Base-by-base conservation (phyloP, 2,888 invertebrate genomes). In the Selenia dentaria region DNA sequence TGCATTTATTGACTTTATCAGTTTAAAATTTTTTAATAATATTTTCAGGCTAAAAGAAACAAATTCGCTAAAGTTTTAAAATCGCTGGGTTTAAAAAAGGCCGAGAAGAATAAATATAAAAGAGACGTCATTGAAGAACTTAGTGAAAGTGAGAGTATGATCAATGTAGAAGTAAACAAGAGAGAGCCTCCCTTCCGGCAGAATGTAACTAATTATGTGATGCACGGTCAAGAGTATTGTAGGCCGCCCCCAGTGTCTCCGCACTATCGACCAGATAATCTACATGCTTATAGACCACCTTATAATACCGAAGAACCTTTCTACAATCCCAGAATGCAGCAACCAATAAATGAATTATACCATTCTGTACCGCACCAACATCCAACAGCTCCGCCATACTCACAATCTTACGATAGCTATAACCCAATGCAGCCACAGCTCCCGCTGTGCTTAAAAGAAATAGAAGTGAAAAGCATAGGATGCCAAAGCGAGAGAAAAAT, bases 391-490 rank as follows among this genome's bases (percentile, higher is more conserved):
- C 56, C 65, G 35, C 59, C 70, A 28, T 48, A 55, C n/a, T 59
- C 65, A 18, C 62, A 62, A 13, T 25, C 65, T 6, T 70, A 65
- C 48, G 66, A 68, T 11, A 59, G 51, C 11, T 73, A 63, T 48
- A 57, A 57, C 9, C 67, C 62, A 24, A 50, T 60, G 22, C 74
- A 64, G 6, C 65, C 73, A 11, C 83, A 79, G 59, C 70, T 77
- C 6, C 86, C 86, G 1, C 53, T 88, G 0, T 87, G 87, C 47
- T 58, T 89, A 1, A 86, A 83, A 55, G 87, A 89, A 60, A 74
- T 89, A 32, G 89, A 89, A 74, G 85, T 89, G 0, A 87, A 83
- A 58, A 89, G 82, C 52, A 80, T 72, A 25, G 84, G 74, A 2
- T 86, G 83, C 1, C 89, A 90, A 49, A 88, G 87, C 59, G 83